Evolutionary conservation across 2,113 vertebrate genomes (phyloP).

Genomic region (Engystomops pustulosus): DNA sequence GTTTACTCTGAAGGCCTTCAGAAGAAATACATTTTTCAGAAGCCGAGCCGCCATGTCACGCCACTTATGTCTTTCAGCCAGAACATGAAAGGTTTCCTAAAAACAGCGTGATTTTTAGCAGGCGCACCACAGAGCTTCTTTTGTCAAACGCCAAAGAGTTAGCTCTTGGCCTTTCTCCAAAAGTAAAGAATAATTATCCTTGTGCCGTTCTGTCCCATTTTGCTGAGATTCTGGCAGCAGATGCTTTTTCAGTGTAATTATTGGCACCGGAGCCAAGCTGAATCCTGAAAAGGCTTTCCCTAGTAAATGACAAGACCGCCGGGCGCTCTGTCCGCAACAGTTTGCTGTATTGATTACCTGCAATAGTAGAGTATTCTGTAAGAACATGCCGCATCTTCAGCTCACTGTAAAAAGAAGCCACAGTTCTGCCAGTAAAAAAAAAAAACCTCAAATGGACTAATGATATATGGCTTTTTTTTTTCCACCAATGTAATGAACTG

Average conservation of each 20-base stretch:
- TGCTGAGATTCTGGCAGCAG: constrained; percentile 65
- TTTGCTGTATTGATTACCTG: constrained; percentile 64
- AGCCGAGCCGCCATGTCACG: not conserved
- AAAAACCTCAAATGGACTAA: constrained; percentile 64
- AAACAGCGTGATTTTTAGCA: constrained; percentile 61
- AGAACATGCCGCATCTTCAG: constrained; percentile 61
- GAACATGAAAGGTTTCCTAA: constrained; percentile 63
- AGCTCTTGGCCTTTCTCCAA: constrained; percentile 66
- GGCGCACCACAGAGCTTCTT: constrained; percentile 65
- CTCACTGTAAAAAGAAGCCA: constrained; percentile 60
- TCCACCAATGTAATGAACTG: constrained; percentile 64
- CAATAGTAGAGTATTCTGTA: constrained; percentile 67
- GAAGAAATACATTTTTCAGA: not conserved
- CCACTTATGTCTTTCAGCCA: constrained; percentile 38
- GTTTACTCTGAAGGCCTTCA: constrained; percentile 4
- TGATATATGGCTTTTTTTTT: constrained; percentile 66
- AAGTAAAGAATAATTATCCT: constrained; percentile 69
- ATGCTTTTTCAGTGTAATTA: constrained; percentile 65
- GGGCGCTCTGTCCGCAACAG: constrained; percentile 56
- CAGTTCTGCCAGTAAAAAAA: constrained; percentile 63
- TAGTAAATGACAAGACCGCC: constrained; percentile 63
- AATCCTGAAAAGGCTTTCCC: constrained; percentile 65
- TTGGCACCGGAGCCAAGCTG: constrained; percentile 64
- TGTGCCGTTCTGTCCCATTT: constrained; percentile 66
- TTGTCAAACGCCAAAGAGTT: constrained; percentile 65